Evolutionary conservation across 2,113 vertebrate species (phyloP), one percentile per base, ranked within the genome.

Genomic region (Leucosticte australis): DNA sequence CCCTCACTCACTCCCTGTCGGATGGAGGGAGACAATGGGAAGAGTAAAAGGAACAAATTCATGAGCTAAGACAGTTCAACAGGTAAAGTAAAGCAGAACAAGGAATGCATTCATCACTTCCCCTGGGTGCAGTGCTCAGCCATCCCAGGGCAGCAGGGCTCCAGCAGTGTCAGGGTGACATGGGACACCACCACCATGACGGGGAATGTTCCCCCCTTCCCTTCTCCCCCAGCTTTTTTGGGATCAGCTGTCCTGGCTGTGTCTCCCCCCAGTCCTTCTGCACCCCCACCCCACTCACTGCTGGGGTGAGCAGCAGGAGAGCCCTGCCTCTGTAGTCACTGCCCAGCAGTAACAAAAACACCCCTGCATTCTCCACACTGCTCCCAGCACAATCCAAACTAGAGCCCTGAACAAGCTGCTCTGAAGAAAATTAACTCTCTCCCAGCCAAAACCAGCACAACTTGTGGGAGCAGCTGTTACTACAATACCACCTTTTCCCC

Each of bases 381-480:
- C 39, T 69, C 50, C 27, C 55, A 75, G 42, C 62, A 44, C 55
- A 75, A 57, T 44, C 62, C 69, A 44, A 42, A 69, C 28, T 20
- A 16, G 1, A 52, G 39, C 39, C n/a, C 52, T 26, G 35, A 26
- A 41, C 41, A n/a, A 74, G 16, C 62, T n/a, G 10, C 77, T 76
- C 21, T 9, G 14, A 50, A 44, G 56, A 76, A 76, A 87, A 69
- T 75, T 92, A 91, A 81, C 89, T 68, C 89, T 69, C 15, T 39
- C 76, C 37, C 49, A 56, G 69, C 83, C 69, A 55, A 87, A 82
- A 27, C 49, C 42, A 63, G 76, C 63, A 50, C 37, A 82, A 92
- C 56, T 82, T 55, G 50, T 71, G 1, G 2, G 76, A 96, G 84
- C 96, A 97, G 96, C 93, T 97, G 95, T 76, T 84, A 15, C 44